Base-by-base conservation (phyloP, 1,140 invertebrate species). In the Arctopsyche grandis region DNA sequence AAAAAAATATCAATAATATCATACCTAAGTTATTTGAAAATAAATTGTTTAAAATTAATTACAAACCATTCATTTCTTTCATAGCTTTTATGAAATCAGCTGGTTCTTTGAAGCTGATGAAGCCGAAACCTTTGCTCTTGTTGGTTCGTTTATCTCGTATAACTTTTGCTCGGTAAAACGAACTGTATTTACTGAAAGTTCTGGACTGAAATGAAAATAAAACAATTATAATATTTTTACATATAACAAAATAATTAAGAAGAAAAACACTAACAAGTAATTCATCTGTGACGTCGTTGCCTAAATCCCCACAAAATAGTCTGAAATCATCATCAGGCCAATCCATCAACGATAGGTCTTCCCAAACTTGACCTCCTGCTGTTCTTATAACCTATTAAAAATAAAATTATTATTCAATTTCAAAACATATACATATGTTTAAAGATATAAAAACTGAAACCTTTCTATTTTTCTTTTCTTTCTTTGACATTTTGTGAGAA, bases 241-340 rank as follows among this genome's bases (percentile, higher is more conserved):
- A 63, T 5, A 16, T 10, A 29, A 5, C 5, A 69, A 29, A 43
- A 16, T 16, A 16, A 22, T 48, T 9, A 22, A 58, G 10, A 58
- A n/a, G n/a, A n/a, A n/a, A n/a, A 58, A 75, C 58, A 77, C 84
- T 85, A 0, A 94, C 93, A 9, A 99, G 88, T 66, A 98, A 91
- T 86, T 99, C 98, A 85, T 99, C 98, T 0, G 97, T 99, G 0
- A 99, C 98, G 88, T 99, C 98, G 87, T 99, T 99, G 1, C 99
- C 99, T 5, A 99, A 89, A 91, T 99, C 99, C 44, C 99, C 99
- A 86, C 98, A 99, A 87, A 99, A 99, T 86, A 99, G 94, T 81
- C 98, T 90, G 86, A 98, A 99, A 89, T 99, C 98, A 91, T 98
- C 97, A 84, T 95, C 93, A 73, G 96, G 94, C 97, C 97, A 99